Base-by-base conservation (phyloP, 2,113 vertebrate species). In the Dicrurus megarhynchus region DNA sequence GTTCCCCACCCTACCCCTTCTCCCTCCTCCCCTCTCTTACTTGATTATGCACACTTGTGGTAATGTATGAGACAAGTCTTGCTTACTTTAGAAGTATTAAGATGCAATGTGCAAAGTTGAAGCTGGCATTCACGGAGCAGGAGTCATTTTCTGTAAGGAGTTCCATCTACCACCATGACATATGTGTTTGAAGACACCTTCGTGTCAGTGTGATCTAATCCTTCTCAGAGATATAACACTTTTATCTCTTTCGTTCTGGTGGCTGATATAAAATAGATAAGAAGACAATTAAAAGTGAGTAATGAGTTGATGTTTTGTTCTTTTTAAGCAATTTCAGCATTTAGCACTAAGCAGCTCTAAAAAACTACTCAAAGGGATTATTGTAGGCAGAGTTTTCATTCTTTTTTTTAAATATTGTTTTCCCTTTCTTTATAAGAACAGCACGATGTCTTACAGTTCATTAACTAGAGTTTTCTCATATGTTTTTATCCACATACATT, bases 1-100 rank as follows among this genome's bases (percentile, higher is more conserved):
- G 0, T 71, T 74, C 16, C 16, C 9, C 7, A n/a, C 2, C 2
- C 11, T 65, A 50, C 3, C 3, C 3, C 20, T 74, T 42, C 11
- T 55, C 23, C 52, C 11, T 41, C 23, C 4, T 52, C 19, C 5
- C 6, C 33, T 46, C 6, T 41, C 5, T 7, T 55, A 52, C 52
- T 30, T n/a, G 8, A 27, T 37, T 16, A 50, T 42, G 26, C 19
- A 16, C 5, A 5, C 18, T 59, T 57, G 6, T 41, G 21, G 24
- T 26, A 70, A 42, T 0, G 3, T 17, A 52, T 17, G n/a, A 81
- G 13, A 41, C 13, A 50, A 46, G 10, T 47, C 16, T 69, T 76
- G 16, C 42, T 80, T 87, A 52, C 24, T 70, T 74, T 73, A 56
- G 27, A 90, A 47, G 3, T 35, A 69, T 65, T 64, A 39, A 60